A percentile compares a stretch with the other conserved stretches of the same genome.
Conservation (phyloP, 2,113 vertebrate genomes). For the Cochlearius cochlearius region DNA sequence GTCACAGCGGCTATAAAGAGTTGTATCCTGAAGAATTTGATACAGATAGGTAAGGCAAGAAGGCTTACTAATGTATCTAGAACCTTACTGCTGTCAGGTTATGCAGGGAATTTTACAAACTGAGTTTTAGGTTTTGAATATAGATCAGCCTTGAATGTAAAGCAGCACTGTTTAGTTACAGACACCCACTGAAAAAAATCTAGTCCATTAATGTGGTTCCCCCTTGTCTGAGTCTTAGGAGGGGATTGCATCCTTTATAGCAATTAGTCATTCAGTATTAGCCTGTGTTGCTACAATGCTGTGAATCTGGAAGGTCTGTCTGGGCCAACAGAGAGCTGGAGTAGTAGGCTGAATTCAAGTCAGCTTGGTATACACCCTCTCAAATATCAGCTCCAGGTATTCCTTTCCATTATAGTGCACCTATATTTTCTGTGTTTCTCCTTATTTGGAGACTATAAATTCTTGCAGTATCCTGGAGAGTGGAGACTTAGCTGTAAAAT, state of each 20-base stretch:
- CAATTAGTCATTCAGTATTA: background rate
- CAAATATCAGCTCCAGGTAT: background rate
- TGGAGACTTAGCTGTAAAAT: background rate
- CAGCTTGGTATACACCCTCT: background rate
- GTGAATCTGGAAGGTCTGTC: background rate
- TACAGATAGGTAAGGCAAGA: slow-evolving; percentile 82
- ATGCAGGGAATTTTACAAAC: background rate
- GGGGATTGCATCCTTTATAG: background rate
- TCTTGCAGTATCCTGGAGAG: background rate
- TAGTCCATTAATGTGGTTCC: background rate
- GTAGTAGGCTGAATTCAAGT: background rate
- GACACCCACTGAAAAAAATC: background rate
- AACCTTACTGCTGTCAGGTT: background rate
- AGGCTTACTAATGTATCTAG: background rate
- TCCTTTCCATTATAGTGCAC: background rate
- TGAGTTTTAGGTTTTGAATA: background rate
- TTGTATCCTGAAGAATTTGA: slow-evolving; percentile 95
- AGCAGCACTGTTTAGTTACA: background rate
- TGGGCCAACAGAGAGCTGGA: background rate
- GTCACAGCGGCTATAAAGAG: slow-evolving; percentile 98
- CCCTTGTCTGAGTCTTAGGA: background rate
- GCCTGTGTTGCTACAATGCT: background rate
- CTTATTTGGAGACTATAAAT: background rate
- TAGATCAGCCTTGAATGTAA: background rate
- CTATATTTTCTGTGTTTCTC: background rate